Base-by-base conservation (phyloP, 2,888 invertebrate genomes). In the Caenorhabditis sp. region DNA sequence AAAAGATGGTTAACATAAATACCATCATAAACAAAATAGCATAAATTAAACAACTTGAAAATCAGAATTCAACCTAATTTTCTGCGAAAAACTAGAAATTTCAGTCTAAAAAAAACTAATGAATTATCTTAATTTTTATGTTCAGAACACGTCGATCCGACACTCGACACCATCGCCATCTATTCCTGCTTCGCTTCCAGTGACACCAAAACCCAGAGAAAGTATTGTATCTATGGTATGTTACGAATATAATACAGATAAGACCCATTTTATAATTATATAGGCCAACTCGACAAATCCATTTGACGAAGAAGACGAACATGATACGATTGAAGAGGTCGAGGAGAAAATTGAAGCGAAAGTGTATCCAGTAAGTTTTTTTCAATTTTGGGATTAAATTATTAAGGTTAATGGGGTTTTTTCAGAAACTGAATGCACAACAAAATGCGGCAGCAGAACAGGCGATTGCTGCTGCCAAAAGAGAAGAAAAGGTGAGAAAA, bases 291-390 rank as follows among this genome's bases (percentile, higher is more conserved):
- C 80, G 8, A 76, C 69, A 27, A 83, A 83, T 63, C 83, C 83
- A 14, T 83, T 83, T 60, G 83, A 78, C 50, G 81, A 80, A 20
- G 79, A 78, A 7, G 82, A 80, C 14, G 78, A 80, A 14, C n/a
- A n/a, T n/a, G 68, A 70, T 1, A 71, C 70, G 21, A 27, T 63
- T n/a, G 67, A 60, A 43, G 74, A 73, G 4, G 67, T 70, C 10
- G 80, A 80, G 60, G 80, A 78, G 69, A 71, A 69, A 49, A 63
- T 71, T 36, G 71, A 78, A 63, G 69, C 72, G 7, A 77, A 74
- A 67, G 78, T 81, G 50, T 81, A 81, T 62, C 78, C 81, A 66
- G 81, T 81, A 62, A 59, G 74, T 64, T 43, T 36, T 60, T 66
- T 17, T 25, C 10, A 23, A 54, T n/a, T n/a, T n/a, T n/a, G n/a